Conservation (phyloP, 2,888 invertebrate genomes). For the Mythimna pallens region DNA sequence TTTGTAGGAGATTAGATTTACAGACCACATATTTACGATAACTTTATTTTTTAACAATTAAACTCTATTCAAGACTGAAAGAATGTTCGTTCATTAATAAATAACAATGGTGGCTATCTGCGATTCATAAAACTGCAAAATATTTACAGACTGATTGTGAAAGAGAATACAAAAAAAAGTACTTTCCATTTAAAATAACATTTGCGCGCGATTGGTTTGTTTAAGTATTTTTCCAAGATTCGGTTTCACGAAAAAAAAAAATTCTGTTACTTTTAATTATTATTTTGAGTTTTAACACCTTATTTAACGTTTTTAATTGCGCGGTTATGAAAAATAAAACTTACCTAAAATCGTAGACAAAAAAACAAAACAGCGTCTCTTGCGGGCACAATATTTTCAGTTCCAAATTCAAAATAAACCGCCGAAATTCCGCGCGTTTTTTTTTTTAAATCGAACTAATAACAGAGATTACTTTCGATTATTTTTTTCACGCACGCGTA, state of each 20-base stretch:
- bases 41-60: constrained; percentile 36
- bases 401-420: constrained; percentile 54
- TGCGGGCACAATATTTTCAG: constrained; percentile 44
- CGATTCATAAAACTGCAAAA: constrained; percentile 32
- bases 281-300: not conserved
- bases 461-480: constrained; percentile 71
- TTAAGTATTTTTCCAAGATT: constrained; percentile 13
- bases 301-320: not conserved
- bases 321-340: constrained; percentile 19
- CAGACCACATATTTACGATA: constrained; percentile 33
- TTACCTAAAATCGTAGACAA: constrained; percentile 47
- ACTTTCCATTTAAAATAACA: constrained; percentile 36
- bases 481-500: constrained; percentile 75
- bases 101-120: constrained; percentile 21
- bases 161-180: constrained; percentile 8
- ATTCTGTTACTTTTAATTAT: too few relatives aligned
- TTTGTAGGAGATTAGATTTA: constrained; percentile 47
- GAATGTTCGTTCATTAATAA: constrained; percentile 23
- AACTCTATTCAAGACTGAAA: constrained; percentile 9
- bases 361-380: constrained; percentile 37
- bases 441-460: constrained; percentile 68
- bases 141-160: constrained; percentile 36
- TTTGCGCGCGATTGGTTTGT: constrained; percentile 6
- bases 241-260: not conserved
- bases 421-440: constrained; percentile 49